Evolutionary conservation across 2,888 invertebrate species (phyloP), one percentile per base, ranked within the genome.

Genomic region (Epirrhoe tristata): DNA sequence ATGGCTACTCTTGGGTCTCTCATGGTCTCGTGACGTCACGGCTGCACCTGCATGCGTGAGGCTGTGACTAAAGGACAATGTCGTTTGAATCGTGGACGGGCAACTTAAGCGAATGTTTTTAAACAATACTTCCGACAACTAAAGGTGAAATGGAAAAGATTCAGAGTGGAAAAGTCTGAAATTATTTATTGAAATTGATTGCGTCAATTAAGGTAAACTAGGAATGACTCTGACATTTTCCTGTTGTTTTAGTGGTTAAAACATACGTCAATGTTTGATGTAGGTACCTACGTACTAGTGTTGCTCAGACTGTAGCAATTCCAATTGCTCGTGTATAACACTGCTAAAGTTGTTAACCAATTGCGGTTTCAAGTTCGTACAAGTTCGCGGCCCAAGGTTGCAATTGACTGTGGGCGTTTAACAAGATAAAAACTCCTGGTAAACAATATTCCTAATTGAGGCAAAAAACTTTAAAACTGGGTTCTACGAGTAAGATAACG

Each of bases 21-120:
- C 93, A 93, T 86, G 90, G 90, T 72, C 70, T 72, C 71, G 75
- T 89, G 88, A 90, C 90, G 90, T 91, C 91, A 90, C 76, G 78
- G 74, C 77, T 81, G 83, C 90, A 92, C 92, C 92, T 92, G 91
- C 88, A 84, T 74, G 73, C 76, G 77, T 79, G 77, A 77, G 74
- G 74, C 77, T 76, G 74, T 62, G 78, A 81, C 84, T 89, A 90
- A 88, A 89, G 83, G 88, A 89, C 87, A 86, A 86, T 82, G 81
- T 84, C 82, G 78, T 80, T n/a, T 31, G 31, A 31, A 12, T 31
- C 24, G 12, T 52, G 24, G 5, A 24, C 52, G 52, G 31, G 52
- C 52, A 52, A 52, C 39, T 43, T 43, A 12, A 36, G 1, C 10
- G 36, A 43, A 43, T 43, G 39, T 43, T 43, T 10, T 12, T 43